Evolutionary conservation across 2,113 vertebrate species (phyloP).

Genomic region (Artemisiospiza belli): DNA sequence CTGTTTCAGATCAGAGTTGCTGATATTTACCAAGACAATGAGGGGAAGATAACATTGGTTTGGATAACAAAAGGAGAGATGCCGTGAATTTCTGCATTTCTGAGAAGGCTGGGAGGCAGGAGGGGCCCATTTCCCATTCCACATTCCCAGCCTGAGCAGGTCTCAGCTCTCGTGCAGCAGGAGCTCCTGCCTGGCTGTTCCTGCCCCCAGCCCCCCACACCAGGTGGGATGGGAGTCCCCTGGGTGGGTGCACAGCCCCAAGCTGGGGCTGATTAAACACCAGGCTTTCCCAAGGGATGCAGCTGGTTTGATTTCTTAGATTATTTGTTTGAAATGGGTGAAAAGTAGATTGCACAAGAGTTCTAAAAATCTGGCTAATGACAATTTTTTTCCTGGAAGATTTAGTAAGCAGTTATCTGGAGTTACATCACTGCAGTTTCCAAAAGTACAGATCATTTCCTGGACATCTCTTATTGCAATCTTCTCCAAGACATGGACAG

Average conservation of each 20-base stretch:
- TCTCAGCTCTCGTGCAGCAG: not conserved
- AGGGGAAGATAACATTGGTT: not conserved
- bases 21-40: not conserved
- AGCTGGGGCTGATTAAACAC: conserved; percentile 15
- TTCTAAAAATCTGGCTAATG: not conserved
- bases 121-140: not conserved
- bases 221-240: not conserved
- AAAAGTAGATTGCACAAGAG: not conserved
- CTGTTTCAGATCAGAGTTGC: not conserved
- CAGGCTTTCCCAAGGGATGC: not conserved
- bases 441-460: not conserved
- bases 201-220: not conserved
- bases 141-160: not conserved
- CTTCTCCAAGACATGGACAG: not conserved
- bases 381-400: not conserved
- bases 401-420: not conserved
- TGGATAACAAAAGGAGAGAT: not conserved
- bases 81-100: not conserved
- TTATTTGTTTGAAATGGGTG: not conserved
- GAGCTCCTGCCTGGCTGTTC: not conserved
- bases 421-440: not conserved
- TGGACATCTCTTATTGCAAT: not conserved
- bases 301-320: not conserved
- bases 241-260: not conserved
- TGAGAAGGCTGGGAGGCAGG: not conserved